Percentiles rank a stretch among this genome's conserved stretches.
These are phyloP conservation scores for Drosophila bipectinata DNA, from an alignment of 1,140 invertebrate genomes.

Conservation along the genomic window DNA sequence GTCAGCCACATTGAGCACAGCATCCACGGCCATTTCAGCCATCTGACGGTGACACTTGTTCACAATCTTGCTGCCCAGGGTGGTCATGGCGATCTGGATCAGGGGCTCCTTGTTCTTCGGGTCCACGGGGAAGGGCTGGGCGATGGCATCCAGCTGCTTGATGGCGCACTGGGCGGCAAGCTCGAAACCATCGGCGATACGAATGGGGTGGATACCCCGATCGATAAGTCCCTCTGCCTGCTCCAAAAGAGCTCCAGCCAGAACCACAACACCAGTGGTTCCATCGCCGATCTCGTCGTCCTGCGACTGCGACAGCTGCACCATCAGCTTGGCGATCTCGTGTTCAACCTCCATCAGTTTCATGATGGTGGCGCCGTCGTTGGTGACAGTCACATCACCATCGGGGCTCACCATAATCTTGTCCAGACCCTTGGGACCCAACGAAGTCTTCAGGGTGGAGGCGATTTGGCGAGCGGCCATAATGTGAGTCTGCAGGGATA, in stretches of 20 bases:
- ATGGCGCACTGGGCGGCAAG: conserved; percentile 96
- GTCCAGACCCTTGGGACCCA: conserved; percentile 98
- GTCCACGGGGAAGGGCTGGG: conserved; percentile 95
- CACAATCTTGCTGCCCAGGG: conserved; percentile 99
- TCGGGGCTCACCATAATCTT: conserved; percentile 99
- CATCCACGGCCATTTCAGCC: conserved; percentile 99
- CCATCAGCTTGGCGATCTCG: conserved; percentile 99
- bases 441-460: conserved; percentile 94
- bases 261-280: conserved; percentile 98
- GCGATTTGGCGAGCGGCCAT: conserved; percentile 96
- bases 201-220: conserved; percentile 98
- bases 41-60: conserved; percentile 97
- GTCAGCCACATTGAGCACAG: conserved; percentile 90
- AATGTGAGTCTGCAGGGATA: conserved; percentile 94
- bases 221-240: conserved; percentile 97
- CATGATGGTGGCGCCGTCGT: conserved; percentile 99
- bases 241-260: conserved; percentile 95
- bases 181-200: conserved; percentile 99
- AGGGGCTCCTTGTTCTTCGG: conserved; percentile 93
- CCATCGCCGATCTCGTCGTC: conserved; percentile 99
- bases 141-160: conserved; percentile 94
- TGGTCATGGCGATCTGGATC: conserved; percentile 98
- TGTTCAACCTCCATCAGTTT: conserved; percentile 99
- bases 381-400: conserved; percentile 99
- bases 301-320: conserved; percentile 98